phyloP scores from a whole-genome alignment of 2,888 invertebrate species.

The Tanaodytes sp. region DNA sequence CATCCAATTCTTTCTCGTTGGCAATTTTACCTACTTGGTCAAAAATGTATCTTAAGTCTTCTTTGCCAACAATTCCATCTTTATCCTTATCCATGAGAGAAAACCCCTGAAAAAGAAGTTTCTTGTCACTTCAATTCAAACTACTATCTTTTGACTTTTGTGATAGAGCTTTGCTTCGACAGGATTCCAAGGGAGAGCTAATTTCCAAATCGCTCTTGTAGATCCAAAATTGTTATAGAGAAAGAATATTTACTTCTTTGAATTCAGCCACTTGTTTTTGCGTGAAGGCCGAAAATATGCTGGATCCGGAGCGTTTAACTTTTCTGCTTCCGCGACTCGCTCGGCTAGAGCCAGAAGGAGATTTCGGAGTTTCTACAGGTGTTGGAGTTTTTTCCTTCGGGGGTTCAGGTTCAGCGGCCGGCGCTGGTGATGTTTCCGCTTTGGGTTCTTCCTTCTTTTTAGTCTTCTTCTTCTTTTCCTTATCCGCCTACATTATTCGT shows the following conservation, averaged over 20 bases:
- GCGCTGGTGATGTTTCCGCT: conserved; percentile 77
- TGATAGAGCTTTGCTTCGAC: too few relatives aligned
- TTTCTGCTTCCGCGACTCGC: conserved; percentile 87
- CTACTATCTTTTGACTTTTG: too few relatives aligned
- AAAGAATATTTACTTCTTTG: conserved; percentile 87
- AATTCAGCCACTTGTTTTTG: conserved; percentile 97
- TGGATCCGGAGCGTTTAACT: conserved; percentile 91
- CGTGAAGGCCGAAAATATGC: conserved; percentile 97
- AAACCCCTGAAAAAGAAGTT: conserved; percentile 86
- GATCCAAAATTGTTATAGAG: too few relatives aligned
- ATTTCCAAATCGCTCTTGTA: too few relatives aligned
- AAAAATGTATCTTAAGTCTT: conserved; percentile 92
- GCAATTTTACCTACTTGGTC: conserved; percentile 93
- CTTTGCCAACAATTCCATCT: conserved; percentile 91
- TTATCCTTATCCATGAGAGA: conserved; percentile 97
- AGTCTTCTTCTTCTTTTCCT: conserved; percentile 88
- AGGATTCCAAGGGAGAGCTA: too few relatives aligned
- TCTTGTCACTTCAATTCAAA: too few relatives aligned
- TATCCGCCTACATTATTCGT: conserved; percentile 85
- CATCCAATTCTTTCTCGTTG: conserved; percentile 78
- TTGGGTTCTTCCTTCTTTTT: conserved; percentile 85
- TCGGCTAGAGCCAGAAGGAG: conserved; percentile 77
- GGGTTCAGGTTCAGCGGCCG: conserved; percentile 78
- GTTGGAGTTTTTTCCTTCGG: conserved; percentile 76
- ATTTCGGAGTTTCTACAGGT: conserved; percentile 72